phyloP scores from a whole-genome alignment of 2,113 vertebrate species.

The Ursus arctos region DNA sequence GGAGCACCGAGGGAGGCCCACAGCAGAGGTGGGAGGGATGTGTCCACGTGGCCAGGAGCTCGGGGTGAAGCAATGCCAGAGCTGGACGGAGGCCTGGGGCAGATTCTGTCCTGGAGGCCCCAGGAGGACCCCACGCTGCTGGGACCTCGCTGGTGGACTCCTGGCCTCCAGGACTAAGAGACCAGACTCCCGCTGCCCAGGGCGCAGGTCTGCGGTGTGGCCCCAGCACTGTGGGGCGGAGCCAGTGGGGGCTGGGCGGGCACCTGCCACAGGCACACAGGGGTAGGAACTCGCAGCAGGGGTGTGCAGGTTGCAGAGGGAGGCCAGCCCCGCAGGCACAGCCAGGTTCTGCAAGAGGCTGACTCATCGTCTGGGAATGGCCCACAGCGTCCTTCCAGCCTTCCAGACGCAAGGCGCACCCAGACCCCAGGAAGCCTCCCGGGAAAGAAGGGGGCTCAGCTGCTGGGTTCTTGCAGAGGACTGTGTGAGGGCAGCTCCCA shows the following conservation, averaged over 20 bases:
- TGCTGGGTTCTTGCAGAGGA: not conserved
- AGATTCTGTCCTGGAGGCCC: not conserved
- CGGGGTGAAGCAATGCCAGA: too few species aligned
- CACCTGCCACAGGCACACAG: not conserved
- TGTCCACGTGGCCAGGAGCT: accelerated
- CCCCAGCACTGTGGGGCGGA: too few species aligned
- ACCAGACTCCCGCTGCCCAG: accelerated
- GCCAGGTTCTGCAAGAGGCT: not conserved
- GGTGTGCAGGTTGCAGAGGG: not conserved
- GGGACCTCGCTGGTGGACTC: not conserved
- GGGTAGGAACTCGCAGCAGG: not conserved
- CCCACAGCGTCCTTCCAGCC: not conserved
- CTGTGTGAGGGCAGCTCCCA: accelerated
- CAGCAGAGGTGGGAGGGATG: accelerated
- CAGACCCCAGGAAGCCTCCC: not conserved
- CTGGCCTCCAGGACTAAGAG: not conserved
- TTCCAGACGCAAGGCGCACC: not conserved
- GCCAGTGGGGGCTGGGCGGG: not conserved
- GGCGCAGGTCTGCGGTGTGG: too few species aligned
- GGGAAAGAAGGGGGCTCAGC: not conserved
- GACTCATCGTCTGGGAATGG: conserved; percentile 20
- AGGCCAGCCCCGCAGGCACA: not conserved
- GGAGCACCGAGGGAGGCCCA: accelerated
- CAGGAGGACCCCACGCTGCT: not conserved
- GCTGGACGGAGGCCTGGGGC: not conserved